These are phyloP conservation scores for Oreochromis spilurus DNA, from an alignment of 2,113 vertebrate genomes.

Conservation along the genomic window DNA sequence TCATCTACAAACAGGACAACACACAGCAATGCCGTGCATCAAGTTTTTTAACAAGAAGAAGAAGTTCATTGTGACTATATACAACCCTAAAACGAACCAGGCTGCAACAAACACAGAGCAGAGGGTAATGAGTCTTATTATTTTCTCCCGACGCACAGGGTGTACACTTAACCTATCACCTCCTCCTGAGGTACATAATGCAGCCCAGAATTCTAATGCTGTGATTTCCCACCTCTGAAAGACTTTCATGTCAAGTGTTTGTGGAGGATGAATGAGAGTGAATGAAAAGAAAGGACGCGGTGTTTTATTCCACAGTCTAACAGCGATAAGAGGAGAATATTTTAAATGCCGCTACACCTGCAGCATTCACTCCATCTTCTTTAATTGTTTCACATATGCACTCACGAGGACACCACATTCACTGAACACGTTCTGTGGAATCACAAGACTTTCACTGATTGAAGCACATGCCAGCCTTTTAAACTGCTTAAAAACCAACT, in stretches of 20 bases:
- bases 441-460: background rate
- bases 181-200: slow-evolving; percentile 10
- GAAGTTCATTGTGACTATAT: slow-evolving; percentile 1
- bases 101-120: slow-evolving; percentile 27
- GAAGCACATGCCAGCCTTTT: background rate
- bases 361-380: background rate
- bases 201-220: slow-evolving; percentile 40
- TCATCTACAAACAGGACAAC: background rate
- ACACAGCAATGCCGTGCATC: background rate
- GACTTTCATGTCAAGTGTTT: background rate
- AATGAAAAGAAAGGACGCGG: background rate
- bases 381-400: background rate
- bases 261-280: background rate
- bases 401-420: background rate
- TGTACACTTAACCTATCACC: slow-evolving; percentile 46
- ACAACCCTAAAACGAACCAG: background rate
- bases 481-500: background rate
- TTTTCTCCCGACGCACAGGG: slow-evolving; percentile 19
- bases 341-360: background rate
- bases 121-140: slow-evolving; percentile 39
- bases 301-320: slow-evolving; percentile 30
- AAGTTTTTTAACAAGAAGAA: background rate
- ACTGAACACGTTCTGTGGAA: background rate
- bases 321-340: background rate
- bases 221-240: slow-evolving; percentile 16